Conservation (phyloP, 2,888 invertebrate species). For the Himalopsyche japonica region DNA sequence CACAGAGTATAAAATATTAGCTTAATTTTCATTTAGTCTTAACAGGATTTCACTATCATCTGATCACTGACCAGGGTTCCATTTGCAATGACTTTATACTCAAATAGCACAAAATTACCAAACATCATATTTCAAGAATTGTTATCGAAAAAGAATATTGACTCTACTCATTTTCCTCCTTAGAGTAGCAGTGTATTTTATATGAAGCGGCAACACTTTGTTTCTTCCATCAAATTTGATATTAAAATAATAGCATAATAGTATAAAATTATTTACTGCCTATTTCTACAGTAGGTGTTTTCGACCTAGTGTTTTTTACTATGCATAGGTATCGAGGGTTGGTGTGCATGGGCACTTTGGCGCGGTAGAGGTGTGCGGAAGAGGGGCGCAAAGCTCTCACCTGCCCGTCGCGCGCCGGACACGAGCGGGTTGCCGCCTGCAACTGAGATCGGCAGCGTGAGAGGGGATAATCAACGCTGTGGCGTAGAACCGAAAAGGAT, state of each 20-base stretch:
- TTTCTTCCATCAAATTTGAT: not conserved
- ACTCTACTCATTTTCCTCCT: not conserved
- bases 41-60: too few relatives aligned
- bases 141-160: not conserved
- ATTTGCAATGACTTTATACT: too few relatives aligned
- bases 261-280: slow-evolving; percentile 26
- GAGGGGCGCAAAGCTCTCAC: slow-evolving; percentile 22
- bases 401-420: slow-evolving; percentile 40
- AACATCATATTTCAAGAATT: too few relatives aligned
- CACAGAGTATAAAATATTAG: too few relatives aligned
- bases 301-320: not conserved
- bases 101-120: too few relatives aligned
- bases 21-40: too few relatives aligned
- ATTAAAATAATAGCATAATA: slow-evolving; percentile 29
- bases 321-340: not conserved
- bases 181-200: not conserved
- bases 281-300: slow-evolving; percentile 21
- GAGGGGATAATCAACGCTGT: slow-evolving; percentile 17
- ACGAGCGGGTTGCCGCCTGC: slow-evolving; percentile 27
- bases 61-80: too few relatives aligned
- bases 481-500: not conserved
- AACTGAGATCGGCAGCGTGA: not conserved
- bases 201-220: not conserved
- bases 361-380: not conserved
- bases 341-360: not conserved